Evolutionary conservation across 2,113 vertebrate genomes (phyloP).

Genomic region (Acinonyx jubatus): DNA sequence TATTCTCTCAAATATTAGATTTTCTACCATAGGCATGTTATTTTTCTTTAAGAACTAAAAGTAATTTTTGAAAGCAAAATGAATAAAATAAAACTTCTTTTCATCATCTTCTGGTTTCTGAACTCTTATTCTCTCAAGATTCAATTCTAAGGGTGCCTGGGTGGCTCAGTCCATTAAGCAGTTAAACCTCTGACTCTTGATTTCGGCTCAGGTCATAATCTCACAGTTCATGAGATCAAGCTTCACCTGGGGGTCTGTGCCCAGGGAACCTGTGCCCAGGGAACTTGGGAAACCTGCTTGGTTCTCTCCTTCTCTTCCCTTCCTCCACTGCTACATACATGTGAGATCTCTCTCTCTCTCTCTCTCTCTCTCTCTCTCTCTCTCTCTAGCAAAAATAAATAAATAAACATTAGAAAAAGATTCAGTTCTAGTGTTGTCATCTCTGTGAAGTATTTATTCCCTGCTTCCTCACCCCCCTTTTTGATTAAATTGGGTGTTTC

Average conservation of each 20-base stretch:
- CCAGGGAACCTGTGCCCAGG: too few species aligned
- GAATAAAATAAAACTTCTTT: background rate
- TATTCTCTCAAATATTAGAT: background rate
- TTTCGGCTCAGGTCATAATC: too few species aligned
- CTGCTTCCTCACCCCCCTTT: background rate
- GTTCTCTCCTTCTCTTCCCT: too few species aligned
- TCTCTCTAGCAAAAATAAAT: too few species aligned
- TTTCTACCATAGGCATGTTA: background rate
- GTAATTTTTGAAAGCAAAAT: background rate
- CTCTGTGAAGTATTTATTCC: background rate
- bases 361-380: too few species aligned
- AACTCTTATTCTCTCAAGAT: background rate
- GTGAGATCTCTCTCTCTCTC: too few species aligned
- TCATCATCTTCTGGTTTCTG: background rate
- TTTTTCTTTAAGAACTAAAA: conserved; percentile 9
- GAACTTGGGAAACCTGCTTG: too few species aligned
- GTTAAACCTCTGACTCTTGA: too few species aligned
- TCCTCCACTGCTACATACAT: too few species aligned
- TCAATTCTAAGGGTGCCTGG: background rate
- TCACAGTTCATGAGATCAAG: too few species aligned
- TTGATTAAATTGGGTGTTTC: background rate
- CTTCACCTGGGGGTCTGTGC: too few species aligned
- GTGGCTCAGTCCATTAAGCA: too few species aligned
- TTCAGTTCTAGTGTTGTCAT: background rate
- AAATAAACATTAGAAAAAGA: background rate